Evolutionary conservation across 2,113 vertebrate genomes (phyloP).

Genomic region (Parus major): DNA sequence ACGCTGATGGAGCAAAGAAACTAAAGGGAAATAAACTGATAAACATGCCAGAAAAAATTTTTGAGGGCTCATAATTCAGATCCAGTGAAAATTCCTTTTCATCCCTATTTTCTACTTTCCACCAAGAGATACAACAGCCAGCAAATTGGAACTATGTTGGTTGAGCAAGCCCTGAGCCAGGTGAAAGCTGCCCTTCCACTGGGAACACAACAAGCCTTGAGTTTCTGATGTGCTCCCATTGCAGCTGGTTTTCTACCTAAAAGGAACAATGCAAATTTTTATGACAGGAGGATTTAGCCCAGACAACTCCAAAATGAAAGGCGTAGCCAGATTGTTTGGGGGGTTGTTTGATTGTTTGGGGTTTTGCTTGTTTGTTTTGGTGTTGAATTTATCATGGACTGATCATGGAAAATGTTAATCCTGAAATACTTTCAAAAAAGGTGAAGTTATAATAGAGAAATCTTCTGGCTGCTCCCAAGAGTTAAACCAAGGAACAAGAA

Average conservation of each 20-base stretch:
- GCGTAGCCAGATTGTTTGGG: not conserved
- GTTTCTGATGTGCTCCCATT: not conserved
- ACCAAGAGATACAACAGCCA: not conserved
- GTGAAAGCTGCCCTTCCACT: not conserved
- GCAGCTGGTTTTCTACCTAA: not conserved
- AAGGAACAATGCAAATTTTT: not conserved
- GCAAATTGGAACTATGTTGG: not conserved
- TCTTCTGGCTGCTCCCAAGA: not conserved
- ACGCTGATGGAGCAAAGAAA: slow-evolving; percentile 10
- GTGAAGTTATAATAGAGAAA: not conserved
- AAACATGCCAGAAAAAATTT: not conserved
- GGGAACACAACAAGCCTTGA: not conserved
- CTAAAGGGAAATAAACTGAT: slow-evolving; percentile 1
- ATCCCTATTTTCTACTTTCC: not conserved
- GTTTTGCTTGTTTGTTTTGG: not conserved
- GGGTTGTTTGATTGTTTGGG: not conserved
- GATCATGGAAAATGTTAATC: not conserved
- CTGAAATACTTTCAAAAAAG: not conserved
- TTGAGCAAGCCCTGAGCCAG: not conserved
- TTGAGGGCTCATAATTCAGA: not conserved
- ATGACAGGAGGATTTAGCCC: not conserved
- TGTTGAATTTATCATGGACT: not conserved
- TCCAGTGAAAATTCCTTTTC: not conserved
- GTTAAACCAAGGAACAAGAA: slow-evolving; percentile 6
- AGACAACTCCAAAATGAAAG: not conserved